These are phyloP conservation scores for Plebejus melissa DNA, from an alignment of 2,888 invertebrate species.

Conservation along the genomic window DNA sequence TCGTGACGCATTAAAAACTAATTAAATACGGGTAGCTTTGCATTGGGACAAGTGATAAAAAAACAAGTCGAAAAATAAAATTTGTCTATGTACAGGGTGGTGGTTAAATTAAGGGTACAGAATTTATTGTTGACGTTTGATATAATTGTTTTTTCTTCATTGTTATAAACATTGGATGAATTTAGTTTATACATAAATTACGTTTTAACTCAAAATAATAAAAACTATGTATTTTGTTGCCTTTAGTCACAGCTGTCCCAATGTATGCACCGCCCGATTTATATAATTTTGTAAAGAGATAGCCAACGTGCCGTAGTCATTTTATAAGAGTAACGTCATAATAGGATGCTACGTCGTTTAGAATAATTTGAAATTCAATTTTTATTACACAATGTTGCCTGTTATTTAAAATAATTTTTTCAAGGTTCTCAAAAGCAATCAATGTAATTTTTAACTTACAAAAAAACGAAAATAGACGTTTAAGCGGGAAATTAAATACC, in stretches of 20 bases:
- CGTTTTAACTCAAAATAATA: background rate
- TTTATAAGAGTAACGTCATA: constrained; percentile 36
- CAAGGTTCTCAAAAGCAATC: too few species aligned
- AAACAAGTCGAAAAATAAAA: background rate
- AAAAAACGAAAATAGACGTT: too few species aligned
- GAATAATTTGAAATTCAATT: too few species aligned
- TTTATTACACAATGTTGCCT: too few species aligned
- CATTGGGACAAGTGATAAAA: background rate
- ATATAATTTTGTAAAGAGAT: constrained; percentile 55
- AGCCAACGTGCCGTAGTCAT: constrained; percentile 34
- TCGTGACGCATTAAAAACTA: constrained; percentile 56
- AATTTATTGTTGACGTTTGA: background rate
- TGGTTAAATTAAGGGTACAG: background rate
- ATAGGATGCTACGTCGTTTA: background rate
- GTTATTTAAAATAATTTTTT: too few species aligned
- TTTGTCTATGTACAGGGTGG: too few species aligned
- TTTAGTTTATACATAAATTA: background rate
- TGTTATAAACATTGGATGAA: background rate
- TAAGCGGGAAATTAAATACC: too few species aligned
- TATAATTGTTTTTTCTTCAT: background rate
- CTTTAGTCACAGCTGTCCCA: background rate
- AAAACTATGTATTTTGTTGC: background rate
- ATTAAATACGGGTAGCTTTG: constrained; percentile 42
- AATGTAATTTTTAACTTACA: too few species aligned
- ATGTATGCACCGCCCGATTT: constrained; percentile 6